Evolutionary conservation across 2,797 vertebrate species (phyloP).

Genomic region (Malurus splendens): DNA sequence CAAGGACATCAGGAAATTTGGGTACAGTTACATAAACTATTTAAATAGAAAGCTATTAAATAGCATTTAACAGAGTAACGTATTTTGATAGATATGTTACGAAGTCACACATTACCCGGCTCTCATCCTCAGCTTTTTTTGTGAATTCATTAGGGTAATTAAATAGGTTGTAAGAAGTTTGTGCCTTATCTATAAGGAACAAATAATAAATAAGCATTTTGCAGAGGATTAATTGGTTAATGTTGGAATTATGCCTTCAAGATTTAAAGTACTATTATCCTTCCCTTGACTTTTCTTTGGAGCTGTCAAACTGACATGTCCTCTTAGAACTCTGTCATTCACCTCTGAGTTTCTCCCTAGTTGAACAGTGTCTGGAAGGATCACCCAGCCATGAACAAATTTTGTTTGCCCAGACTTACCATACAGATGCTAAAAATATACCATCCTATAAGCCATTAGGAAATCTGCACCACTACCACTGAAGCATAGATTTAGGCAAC

Average conservation of each 20-base stretch:
- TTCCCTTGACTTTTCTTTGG: neutral
- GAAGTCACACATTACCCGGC: neutral
- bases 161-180: neutral
- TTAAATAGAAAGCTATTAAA: neutral
- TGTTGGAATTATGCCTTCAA: neutral
- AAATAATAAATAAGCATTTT: neutral
- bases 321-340: neutral
- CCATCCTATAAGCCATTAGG: neutral
- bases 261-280: neutral
- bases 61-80: neutral
- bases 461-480: neutral
- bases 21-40: neutral
- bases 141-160: neutral
- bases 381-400: neutral
- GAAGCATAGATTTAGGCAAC: neutral
- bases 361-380: neutral
- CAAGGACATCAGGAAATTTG: neutral
- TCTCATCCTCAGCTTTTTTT: neutral
- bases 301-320: neutral
- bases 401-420: neutral
- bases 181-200: neutral
- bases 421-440: accelerated
- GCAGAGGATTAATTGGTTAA: neutral
- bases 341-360: neutral
- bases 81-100: neutral